These are phyloP conservation scores for Galemys pyrenaicus DNA, from an alignment of 2,113 vertebrate genomes.

Conservation along the genomic window DNA sequence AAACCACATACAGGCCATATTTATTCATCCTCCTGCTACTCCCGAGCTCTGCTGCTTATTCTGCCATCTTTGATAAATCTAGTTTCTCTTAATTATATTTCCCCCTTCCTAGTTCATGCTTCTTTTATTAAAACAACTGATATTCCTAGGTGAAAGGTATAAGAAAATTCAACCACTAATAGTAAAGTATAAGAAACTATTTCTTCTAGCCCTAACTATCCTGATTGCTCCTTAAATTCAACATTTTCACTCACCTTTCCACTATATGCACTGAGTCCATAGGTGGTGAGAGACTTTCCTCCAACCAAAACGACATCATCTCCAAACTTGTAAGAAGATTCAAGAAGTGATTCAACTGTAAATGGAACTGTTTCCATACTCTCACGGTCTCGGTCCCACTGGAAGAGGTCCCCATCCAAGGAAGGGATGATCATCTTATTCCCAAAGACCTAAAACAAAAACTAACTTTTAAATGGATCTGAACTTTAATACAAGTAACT, in stretches of 20 bases:
- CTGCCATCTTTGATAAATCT: not conserved
- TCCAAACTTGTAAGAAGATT: constrained; percentile 96
- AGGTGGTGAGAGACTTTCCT: constrained; percentile 96
- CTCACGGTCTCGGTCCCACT: constrained; percentile 97
- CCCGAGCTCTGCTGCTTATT: constrained; percentile 3
- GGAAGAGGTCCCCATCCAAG: constrained; percentile 97
- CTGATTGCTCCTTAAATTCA: not conserved
- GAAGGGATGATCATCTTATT: constrained; percentile 99
- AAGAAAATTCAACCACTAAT: not conserved
- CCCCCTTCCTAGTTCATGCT: not conserved
- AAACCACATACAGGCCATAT: not conserved
- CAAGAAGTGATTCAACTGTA: constrained; percentile 97
- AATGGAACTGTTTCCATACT: constrained; percentile 98
- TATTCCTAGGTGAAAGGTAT: not conserved
- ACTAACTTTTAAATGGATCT: not conserved
- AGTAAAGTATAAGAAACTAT: not conserved
- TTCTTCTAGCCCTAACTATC: not conserved
- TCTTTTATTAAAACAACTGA: constrained; percentile 33
- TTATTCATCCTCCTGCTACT: not conserved
- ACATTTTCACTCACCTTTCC: constrained; percentile 90
- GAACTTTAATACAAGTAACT: not conserved
- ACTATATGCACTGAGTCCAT: constrained; percentile 94
- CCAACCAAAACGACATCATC: constrained; percentile 97
- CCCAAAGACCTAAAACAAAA: constrained; percentile 92
- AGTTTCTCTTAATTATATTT: constrained; percentile 11